phyloP scores from a whole-genome alignment of 2,797 vertebrate genomes.

The Cyclopterus lumpus region DNA sequence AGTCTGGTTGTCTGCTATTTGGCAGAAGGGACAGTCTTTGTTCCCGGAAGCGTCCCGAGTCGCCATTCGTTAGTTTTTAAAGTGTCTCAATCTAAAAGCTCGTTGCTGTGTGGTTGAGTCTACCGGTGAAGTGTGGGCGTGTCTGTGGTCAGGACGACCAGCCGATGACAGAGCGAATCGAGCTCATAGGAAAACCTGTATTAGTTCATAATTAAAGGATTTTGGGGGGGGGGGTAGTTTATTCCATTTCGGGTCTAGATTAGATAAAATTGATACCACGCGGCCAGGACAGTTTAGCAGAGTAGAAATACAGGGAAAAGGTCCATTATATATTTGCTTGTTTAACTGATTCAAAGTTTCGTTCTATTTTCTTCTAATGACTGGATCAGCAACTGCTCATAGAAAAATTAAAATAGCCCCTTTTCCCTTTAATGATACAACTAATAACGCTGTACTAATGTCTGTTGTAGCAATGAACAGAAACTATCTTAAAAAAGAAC shows the following conservation, averaged over 20 bases:
- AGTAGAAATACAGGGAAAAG: too few relatives aligned
- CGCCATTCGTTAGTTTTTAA: slow-evolving; percentile 3
- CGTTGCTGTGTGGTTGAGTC: accelerated
- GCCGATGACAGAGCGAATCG: background rate
- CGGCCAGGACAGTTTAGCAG: too few relatives aligned
- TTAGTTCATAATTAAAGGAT: too few relatives aligned
- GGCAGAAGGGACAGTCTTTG: slow-evolving; percentile 61
- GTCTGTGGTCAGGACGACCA: background rate
- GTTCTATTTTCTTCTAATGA: too few relatives aligned
- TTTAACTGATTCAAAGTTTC: too few relatives aligned
- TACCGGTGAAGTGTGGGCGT: background rate
- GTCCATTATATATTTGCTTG: too few relatives aligned
- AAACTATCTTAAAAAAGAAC: background rate
- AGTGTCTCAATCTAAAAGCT: background rate
- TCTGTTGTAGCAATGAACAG: background rate
- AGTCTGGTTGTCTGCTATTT: slow-evolving; percentile 32
- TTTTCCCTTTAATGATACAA: background rate
- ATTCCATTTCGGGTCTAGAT: too few relatives aligned
- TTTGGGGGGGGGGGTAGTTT: too few relatives aligned
- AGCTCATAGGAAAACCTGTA: too few relatives aligned
- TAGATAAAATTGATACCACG: too few relatives aligned
- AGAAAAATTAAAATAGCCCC: too few relatives aligned
- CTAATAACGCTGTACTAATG: background rate
- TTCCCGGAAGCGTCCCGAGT: background rate
- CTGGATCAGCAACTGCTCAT: too few relatives aligned